phyloP scores from a whole-genome alignment of 35 echinoderm and acorn worm genomes.

The Eucidaris tribuloides region DNA sequence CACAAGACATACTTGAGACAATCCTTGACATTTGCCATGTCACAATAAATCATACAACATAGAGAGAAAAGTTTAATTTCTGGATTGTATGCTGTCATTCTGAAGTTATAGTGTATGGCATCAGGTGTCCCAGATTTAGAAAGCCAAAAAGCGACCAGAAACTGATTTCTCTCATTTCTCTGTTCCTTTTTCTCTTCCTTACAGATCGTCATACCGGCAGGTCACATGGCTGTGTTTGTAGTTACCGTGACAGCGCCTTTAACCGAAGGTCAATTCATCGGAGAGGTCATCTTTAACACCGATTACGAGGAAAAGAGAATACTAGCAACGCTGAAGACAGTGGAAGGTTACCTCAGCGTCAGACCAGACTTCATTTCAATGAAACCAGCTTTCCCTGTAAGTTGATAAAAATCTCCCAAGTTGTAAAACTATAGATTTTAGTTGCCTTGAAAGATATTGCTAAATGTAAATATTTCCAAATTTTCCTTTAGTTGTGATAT shows the following conservation, averaged over 20 bases:
- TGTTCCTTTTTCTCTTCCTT: constrained; percentile 3
- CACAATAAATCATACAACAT: too few relatives aligned
- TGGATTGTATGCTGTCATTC: too few relatives aligned
- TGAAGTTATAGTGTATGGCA: neutral
- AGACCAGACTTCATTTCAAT: constrained; percentile 78
- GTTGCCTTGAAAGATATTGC: too few relatives aligned
- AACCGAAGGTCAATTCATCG: constrained; percentile 62
- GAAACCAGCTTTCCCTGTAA: constrained; percentile 82
- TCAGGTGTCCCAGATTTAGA: neutral
- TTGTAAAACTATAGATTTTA: too few relatives aligned
- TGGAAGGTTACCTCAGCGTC: constrained; percentile 72
- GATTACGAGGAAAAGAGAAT: constrained; percentile 44
- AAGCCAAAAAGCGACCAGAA: neutral
- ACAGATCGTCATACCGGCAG: constrained; percentile 72
- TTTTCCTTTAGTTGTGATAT: too few relatives aligned
- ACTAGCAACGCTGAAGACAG: constrained; percentile 59
- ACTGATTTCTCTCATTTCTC: neutral
- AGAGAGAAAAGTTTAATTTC: too few relatives aligned
- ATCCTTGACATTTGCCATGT: too few relatives aligned
- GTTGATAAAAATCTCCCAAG: too few relatives aligned
- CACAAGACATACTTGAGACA: too few relatives aligned
- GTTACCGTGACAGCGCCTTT: constrained; percentile 57
- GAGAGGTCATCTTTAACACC: constrained; percentile 64
- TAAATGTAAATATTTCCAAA: too few relatives aligned
- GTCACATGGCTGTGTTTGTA: constrained; percentile 76